Percentiles rank a stretch among this genome's conserved stretches.
Evolutionary conservation across 2,797 vertebrate species (phyloP).

Genomic region (Pteropus rufus): DNA sequence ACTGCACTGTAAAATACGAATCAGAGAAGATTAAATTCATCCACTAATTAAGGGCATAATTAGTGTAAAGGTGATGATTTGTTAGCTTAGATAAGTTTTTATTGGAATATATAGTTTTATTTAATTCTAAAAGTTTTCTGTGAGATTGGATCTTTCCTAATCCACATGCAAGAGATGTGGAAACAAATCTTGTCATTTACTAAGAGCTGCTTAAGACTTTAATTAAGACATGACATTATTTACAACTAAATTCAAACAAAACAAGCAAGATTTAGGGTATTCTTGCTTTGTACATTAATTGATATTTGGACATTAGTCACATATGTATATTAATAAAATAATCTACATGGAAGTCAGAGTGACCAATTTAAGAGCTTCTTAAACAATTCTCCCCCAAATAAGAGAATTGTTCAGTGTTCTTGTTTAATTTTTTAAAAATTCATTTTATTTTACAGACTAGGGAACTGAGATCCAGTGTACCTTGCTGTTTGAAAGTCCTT

Average conservation of each 20-base stretch:
- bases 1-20: neutral
- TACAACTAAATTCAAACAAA: neutral
- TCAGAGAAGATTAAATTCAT: slow-evolving; percentile 32
- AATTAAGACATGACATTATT: neutral
- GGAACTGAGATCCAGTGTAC: neutral
- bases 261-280: neutral
- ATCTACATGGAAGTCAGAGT: neutral
- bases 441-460: slow-evolving; percentile 22
- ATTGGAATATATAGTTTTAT: slow-evolving; percentile 1
- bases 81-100: slow-evolving; percentile 59
- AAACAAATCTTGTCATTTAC: slow-evolving; percentile 14
- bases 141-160: neutral
- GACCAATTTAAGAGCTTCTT: neutral
- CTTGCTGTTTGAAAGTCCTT: slow-evolving; percentile 10
- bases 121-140: slow-evolving; percentile 25
- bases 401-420: neutral
- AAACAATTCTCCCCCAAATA: neutral
- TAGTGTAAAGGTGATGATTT: slow-evolving; percentile 4
- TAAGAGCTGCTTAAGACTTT: neutral
- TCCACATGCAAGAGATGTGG: neutral
- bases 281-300: neutral
- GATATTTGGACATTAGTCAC: neutral
- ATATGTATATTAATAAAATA: neutral
- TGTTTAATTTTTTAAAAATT: neutral
- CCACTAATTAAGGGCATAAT: neutral